Evolutionary conservation across 2,888 invertebrate genomes (phyloP).

Genomic region (Stenolophus ochropezus): DNA sequence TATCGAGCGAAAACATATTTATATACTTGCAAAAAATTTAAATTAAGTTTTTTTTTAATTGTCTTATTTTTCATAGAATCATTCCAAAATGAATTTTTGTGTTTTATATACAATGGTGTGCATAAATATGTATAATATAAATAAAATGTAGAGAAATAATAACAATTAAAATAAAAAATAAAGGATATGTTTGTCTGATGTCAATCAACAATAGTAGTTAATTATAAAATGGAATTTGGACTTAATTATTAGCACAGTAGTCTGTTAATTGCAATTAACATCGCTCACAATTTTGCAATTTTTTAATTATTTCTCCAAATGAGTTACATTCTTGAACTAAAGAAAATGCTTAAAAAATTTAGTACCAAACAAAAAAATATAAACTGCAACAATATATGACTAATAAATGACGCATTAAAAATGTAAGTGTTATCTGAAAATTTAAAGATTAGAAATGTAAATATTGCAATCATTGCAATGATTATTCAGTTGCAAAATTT

Average conservation of each 20-base stretch:
- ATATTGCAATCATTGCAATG: no score
- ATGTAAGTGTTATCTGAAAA: no score
- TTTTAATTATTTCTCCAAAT: not conserved
- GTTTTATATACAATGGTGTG: no score
- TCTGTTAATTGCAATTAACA: not conserved
- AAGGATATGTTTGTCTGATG: no score
- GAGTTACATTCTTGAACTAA: not conserved
- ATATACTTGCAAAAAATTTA: not conserved
- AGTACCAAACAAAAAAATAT: not conserved
- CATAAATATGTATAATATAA: no score
- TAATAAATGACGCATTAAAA: not conserved
- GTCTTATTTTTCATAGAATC: not conserved
- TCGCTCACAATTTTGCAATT: not conserved
- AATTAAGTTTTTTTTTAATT: not conserved
- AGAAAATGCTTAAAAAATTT: no score
- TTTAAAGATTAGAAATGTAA: no score
- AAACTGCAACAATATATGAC: not conserved
- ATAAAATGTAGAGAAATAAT: no score
- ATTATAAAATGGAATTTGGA: not conserved
- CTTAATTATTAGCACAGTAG: not conserved
- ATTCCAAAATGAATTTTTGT: no score
- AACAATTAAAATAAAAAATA: no score
- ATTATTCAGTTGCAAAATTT: no score
- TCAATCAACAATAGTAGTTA: not conserved
- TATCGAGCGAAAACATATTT: not conserved